A percentile compares a stretch with the other conserved stretches of the same genome.
Conservation (phyloP, 2,797 vertebrate species). For the Gallinago solitaria region DNA sequence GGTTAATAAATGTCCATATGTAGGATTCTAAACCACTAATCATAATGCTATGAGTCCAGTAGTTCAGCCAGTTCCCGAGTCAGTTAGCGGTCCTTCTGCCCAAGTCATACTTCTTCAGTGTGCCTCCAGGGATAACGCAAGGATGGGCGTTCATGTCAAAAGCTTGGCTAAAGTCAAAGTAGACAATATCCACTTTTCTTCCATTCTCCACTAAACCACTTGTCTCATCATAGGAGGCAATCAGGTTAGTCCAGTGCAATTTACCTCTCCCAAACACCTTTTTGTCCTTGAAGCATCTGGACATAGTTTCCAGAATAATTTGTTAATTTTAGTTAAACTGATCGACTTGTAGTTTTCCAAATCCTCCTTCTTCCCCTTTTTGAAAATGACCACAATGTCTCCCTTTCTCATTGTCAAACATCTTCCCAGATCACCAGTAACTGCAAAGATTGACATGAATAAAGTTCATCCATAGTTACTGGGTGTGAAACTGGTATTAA, state of each 20-base stretch:
- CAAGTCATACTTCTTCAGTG: background rate
- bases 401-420: background rate
- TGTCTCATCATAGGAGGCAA: background rate
- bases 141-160: background rate
- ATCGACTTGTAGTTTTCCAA: background rate
- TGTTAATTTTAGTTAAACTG: background rate
- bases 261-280: background rate
- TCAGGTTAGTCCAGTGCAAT: accelerated
- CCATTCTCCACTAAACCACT: background rate
- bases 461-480: background rate
- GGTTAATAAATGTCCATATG: background rate
- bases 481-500: background rate
- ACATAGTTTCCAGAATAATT: background rate
- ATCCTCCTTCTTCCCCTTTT: background rate
- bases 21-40: background rate
- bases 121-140: background rate
- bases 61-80: background rate
- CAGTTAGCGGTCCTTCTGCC: background rate
- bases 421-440: background rate
- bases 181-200: background rate
- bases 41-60: background rate
- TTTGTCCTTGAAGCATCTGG: background rate
- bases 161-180: background rate
- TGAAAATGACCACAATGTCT: background rate
- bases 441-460: background rate